Evolutionary conservation across 2,888 invertebrate species (phyloP).

Genomic region (Galeopsomyia nigrocyanea): DNA sequence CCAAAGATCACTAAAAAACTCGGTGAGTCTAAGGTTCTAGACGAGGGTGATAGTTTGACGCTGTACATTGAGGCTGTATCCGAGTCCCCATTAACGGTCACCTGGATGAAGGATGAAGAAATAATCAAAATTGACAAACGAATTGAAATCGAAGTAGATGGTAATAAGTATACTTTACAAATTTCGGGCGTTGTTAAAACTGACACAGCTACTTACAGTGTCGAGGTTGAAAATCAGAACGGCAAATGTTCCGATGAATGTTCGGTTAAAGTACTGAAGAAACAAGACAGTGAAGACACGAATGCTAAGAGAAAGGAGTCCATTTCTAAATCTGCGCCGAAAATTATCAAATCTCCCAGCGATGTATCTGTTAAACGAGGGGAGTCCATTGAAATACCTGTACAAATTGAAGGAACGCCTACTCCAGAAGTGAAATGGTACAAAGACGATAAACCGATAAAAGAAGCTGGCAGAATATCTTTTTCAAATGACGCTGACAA

Average conservation of each 20-base stretch:
- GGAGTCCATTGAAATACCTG: constrained; percentile 81
- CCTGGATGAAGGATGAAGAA: constrained; percentile 87
- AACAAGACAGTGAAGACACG: too few relatives aligned
- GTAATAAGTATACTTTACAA: constrained; percentile 80
- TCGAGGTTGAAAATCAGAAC: constrained; percentile 84
- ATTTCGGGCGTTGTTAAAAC: constrained; percentile 80
- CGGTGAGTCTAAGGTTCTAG: constrained; percentile 77
- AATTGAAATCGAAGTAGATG: constrained; percentile 78
- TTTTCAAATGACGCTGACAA: constrained; percentile 90
- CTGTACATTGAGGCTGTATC: constrained; percentile 84
- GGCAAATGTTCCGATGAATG: constrained; percentile 84
- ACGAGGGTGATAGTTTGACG: constrained; percentile 82
- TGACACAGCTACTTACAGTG: constrained; percentile 83
- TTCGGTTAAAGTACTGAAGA: constrained; percentile 76
- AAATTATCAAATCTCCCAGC: constrained; percentile 83
- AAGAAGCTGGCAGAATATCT: constrained; percentile 83
- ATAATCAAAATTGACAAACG: constrained; percentile 77
- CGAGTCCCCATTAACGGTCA: constrained; percentile 85
- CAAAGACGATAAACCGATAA: constrained; percentile 83
- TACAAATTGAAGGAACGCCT: constrained; percentile 87
- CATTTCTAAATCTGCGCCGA: constrained; percentile 85
- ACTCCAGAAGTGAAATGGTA: constrained; percentile 88
- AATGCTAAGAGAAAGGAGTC: constrained; percentile 82
- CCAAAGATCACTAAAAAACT: constrained; percentile 81
- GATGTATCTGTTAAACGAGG: constrained; percentile 82